A percentile compares a stretch with the other conserved stretches of the same genome.
Conservation (phyloP, 1,140 invertebrate genomes). For the Monomorium pharaonis region DNA sequence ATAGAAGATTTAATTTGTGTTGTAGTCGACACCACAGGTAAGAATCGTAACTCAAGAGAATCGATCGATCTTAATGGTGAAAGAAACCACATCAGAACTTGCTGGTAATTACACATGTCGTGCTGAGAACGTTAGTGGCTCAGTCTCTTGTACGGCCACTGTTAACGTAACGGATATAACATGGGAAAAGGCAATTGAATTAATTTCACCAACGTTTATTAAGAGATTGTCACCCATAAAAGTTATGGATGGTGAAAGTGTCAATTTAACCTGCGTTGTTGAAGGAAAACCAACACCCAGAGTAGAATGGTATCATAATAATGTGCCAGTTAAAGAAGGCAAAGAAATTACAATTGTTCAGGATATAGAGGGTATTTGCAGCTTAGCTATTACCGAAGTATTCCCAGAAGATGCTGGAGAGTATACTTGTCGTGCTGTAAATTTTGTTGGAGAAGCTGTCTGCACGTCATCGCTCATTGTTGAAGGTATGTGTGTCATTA, state of each 20-base stretch:
- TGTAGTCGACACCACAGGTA: slow-evolving; percentile 88
- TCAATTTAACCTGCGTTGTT: slow-evolving; percentile 91
- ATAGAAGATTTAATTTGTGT: slow-evolving; percentile 33
- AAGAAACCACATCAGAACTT: slow-evolving; percentile 90
- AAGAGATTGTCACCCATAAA: slow-evolving; percentile 89
- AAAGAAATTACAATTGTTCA: slow-evolving; percentile 92
- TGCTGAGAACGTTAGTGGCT: slow-evolving; percentile 95
- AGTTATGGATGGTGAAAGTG: slow-evolving; percentile 97
- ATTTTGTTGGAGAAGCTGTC: slow-evolving; percentile 93
- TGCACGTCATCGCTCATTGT: slow-evolving; percentile 92
- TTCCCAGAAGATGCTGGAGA: slow-evolving; percentile 97
- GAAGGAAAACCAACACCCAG: slow-evolving; percentile 92
- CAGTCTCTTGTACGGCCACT: slow-evolving; percentile 92
- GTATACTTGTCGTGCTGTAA: slow-evolving; percentile 93
- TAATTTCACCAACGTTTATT: slow-evolving; percentile 91
- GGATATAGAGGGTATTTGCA: slow-evolving; percentile 92
- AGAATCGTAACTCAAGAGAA: slow-evolving; percentile 92
- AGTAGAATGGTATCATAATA: slow-evolving; percentile 93
- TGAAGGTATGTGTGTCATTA: slow-evolving; percentile 91
- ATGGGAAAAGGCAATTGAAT: slow-evolving; percentile 87
- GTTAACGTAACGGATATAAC: slow-evolving; percentile 89
- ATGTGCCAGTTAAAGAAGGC: slow-evolving; percentile 89
- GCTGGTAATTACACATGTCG: slow-evolving; percentile 93
- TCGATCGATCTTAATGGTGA: slow-evolving; percentile 92
- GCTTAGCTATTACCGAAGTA: slow-evolving; percentile 95